A percentile compares a stretch with the other conserved stretches of the same genome.
Conservation (phyloP, 2,888 invertebrate species). For the Caenorhabditis zanzibari region DNA sequence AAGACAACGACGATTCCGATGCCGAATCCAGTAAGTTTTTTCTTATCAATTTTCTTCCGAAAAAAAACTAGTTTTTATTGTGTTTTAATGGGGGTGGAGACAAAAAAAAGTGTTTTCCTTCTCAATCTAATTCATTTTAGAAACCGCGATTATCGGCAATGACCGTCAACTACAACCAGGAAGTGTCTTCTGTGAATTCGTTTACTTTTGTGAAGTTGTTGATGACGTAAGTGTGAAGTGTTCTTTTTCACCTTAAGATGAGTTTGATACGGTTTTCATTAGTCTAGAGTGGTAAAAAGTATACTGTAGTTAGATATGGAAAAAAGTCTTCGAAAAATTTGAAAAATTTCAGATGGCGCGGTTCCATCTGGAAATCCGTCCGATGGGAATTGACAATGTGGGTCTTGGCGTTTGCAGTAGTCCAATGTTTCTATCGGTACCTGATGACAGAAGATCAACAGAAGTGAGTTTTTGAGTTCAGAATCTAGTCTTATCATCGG, state of each 20-base stretch:
- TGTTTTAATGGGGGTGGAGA: constrained; percentile 3
- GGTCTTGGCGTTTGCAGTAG: constrained; percentile 23
- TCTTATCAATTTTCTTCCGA: not conserved
- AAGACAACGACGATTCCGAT: constrained; percentile 28
- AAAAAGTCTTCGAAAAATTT: too few relatives aligned
- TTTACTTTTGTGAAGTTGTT: constrained; percentile 55
- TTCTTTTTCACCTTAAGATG: not conserved
- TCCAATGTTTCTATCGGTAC: constrained; percentile 41
- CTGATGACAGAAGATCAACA: constrained; percentile 31
- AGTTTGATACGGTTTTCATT: not conserved
- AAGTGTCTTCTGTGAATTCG: constrained; percentile 53
- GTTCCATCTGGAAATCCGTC: constrained; percentile 45
- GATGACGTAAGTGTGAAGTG: constrained; percentile 27
- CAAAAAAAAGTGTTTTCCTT: not conserved
- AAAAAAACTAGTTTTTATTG: constrained; percentile 21
- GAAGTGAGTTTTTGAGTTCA: constrained; percentile 16
- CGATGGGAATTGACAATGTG: constrained; percentile 51
- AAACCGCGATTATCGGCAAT: constrained; percentile 55
- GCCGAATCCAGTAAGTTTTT: constrained; percentile 45
- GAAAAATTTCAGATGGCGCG: constrained; percentile 50
- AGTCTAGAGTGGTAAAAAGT: not conserved
- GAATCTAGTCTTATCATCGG: too few relatives aligned
- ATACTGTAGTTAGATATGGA: too few relatives aligned
- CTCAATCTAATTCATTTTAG: not conserved
- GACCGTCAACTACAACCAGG: constrained; percentile 56